Evolutionary conservation across 2,113 vertebrate species (phyloP).

Genomic region (Platysteira castanea): DNA sequence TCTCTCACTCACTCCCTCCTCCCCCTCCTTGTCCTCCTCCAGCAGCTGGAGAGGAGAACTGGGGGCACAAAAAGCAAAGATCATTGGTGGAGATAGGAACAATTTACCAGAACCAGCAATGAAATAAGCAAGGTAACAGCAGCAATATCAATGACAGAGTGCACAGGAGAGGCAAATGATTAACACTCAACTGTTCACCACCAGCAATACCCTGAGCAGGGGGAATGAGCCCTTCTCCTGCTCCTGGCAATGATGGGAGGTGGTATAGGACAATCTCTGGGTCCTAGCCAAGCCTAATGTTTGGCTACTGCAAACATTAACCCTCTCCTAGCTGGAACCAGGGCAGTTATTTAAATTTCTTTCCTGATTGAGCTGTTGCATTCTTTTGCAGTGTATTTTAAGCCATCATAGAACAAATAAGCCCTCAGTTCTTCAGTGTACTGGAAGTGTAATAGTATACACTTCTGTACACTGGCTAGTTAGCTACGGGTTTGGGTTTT

Average conservation of each 20-base stretch:
- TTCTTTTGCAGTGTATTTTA: background rate
- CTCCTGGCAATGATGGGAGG: background rate
- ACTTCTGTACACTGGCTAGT: background rate
- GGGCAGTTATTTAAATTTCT: background rate
- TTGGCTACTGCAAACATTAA: background rate
- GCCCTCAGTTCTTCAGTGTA: background rate
- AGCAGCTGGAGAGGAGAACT: background rate
- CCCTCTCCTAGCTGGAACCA: background rate
- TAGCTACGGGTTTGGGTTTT: background rate
- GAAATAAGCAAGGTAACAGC: background rate
- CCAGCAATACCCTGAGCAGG: background rate
- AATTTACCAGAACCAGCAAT: background rate
- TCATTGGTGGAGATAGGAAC: background rate
- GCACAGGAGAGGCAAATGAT: background rate
- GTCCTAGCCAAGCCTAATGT: background rate
- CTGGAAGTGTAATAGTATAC: background rate
- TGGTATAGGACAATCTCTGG: background rate
- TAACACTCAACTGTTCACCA: background rate
- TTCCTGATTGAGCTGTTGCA: background rate
- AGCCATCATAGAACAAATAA: background rate
- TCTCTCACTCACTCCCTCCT: background rate
- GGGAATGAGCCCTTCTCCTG: background rate
- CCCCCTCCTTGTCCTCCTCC: background rate
- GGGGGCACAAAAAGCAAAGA: background rate
- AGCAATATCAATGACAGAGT: background rate